Conservation (phyloP, 2,797 vertebrate genomes). For the Bradypodion pumilum region DNA sequence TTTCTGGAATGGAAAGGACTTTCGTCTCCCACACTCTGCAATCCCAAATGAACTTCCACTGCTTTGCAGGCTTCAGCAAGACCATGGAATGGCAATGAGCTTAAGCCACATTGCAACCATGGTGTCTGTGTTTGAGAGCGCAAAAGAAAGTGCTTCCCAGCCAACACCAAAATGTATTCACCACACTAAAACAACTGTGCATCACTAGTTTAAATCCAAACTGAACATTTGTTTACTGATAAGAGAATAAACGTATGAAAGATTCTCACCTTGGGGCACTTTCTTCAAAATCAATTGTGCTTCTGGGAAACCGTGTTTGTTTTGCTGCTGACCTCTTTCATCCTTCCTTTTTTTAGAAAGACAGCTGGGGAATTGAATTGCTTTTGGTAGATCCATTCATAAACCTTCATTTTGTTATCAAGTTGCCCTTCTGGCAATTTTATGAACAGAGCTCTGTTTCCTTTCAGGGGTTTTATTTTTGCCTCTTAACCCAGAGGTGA, state of each 20-base stretch:
- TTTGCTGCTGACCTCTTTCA: not conserved
- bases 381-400: not conserved
- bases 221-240: not conserved
- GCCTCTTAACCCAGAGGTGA: not conserved
- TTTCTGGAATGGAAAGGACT: too few relatives aligned
- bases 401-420: not conserved
- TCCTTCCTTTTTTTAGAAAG: accelerated
- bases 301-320: not conserved
- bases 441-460: not conserved
- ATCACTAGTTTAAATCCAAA: not conserved
- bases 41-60: too few relatives aligned
- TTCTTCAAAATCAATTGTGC: not conserved
- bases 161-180: too few relatives aligned
- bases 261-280: conserved; percentile 52
- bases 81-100: too few relatives aligned
- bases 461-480: not conserved
- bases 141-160: too few relatives aligned
- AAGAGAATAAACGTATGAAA: accelerated
- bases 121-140: too few relatives aligned
- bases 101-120: too few relatives aligned
- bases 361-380: accelerated
- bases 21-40: too few relatives aligned
- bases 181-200: too few relatives aligned
- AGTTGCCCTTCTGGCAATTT: not conserved
- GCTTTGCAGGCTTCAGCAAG: too few relatives aligned